These are phyloP conservation scores for Sitobion miscanthi DNA, from an alignment of 1,140 invertebrate genomes.

Conservation along the genomic window DNA sequence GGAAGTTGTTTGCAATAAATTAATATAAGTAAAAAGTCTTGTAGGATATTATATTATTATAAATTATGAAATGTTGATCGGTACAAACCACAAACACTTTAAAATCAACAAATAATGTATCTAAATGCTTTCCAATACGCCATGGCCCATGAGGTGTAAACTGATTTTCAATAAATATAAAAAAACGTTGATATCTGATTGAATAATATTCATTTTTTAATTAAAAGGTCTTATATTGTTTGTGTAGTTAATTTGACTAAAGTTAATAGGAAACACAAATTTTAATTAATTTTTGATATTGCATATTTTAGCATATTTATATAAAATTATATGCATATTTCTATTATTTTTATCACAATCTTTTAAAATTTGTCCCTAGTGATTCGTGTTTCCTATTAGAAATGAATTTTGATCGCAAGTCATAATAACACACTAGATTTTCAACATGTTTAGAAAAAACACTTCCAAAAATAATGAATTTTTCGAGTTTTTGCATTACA, in stretches of 20 bases:
- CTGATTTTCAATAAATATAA: neutral
- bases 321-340: neutral
- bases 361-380: neutral
- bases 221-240: neutral
- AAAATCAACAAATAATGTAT: neutral
- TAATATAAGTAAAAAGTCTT: too few relatives aligned
- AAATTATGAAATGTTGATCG: too few relatives aligned
- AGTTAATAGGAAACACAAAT: neutral
- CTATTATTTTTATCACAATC: neutral
- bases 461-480: neutral
- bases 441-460: neutral
- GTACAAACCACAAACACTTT: too few relatives aligned
- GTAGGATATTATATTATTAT: too few relatives aligned
- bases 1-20: too few relatives aligned
- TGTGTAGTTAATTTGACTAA: neutral
- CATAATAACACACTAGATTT: neutral
- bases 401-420: neutral
- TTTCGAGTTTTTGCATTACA: neutral
- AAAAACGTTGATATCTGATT: neutral
- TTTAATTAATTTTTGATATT: slow-evolving; percentile 6
- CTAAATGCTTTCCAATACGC: neutral
- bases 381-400: neutral
- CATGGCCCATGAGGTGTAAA: neutral
- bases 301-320: slow-evolving; percentile 13
- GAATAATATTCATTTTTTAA: slow-evolving; percentile 3